These are phyloP conservation scores for Hestina assimilis DNA, from an alignment of 1,140 invertebrate species.

Conservation along the genomic window DNA sequence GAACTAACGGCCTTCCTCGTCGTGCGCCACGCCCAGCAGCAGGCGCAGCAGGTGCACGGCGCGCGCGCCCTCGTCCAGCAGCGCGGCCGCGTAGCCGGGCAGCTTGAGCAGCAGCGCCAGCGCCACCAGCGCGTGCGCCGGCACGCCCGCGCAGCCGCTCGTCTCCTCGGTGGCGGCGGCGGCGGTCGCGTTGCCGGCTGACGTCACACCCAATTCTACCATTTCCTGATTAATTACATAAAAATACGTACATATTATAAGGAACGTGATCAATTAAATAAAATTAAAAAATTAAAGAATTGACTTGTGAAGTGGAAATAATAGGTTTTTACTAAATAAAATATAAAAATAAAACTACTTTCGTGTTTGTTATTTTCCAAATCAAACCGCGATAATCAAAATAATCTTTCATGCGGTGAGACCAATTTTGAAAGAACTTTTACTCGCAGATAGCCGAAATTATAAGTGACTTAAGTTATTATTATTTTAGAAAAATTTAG, in stretches of 20 bases:
- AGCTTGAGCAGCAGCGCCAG: conserved; percentile 92
- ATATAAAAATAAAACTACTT: too few species aligned
- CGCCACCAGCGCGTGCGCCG: conserved; percentile 92
- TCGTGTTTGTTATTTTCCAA: too few species aligned
- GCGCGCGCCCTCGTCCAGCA: conserved; percentile 89
- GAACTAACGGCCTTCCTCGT: conserved; percentile 90
- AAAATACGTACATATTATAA: not conserved
- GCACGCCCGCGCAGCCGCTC: conserved; percentile 79
- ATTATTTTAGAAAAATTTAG: too few species aligned
- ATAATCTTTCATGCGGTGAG: too few species aligned
- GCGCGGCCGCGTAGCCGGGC: conserved; percentile 92
- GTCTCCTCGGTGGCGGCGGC: conserved; percentile 83
- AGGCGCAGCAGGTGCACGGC: conserved; percentile 91
- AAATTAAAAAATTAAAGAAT: too few species aligned
- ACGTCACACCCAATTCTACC: conserved; percentile 47
- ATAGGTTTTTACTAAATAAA: too few species aligned
- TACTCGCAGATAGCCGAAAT: too few species aligned
- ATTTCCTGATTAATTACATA: conserved; percentile 52
- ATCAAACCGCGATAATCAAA: too few species aligned
- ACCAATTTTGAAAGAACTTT: too few species aligned
- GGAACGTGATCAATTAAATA: too few species aligned
- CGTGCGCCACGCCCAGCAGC: conserved; percentile 92
- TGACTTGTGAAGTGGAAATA: too few species aligned
- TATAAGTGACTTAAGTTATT: too few species aligned
- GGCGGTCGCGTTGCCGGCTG: conserved; percentile 63